Evolutionary conservation across 2,888 invertebrate species (phyloP).

Genomic region (Macrophya alboannulata): DNA sequence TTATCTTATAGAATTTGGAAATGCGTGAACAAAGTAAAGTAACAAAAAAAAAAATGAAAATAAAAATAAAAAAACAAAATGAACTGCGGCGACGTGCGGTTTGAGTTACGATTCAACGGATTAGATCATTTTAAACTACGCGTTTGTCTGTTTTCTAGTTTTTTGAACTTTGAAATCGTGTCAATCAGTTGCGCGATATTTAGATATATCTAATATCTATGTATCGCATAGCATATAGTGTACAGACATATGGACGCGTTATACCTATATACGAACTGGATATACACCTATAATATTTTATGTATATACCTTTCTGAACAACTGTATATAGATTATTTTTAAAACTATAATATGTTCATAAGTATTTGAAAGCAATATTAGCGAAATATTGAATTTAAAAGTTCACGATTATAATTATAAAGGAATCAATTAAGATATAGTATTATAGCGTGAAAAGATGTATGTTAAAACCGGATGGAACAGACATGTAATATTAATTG

Average conservation of each 20-base stretch:
- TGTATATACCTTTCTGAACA: background rate
- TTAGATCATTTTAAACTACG: background rate
- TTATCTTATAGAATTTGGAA: background rate
- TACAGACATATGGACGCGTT: slow-evolving; percentile 8
- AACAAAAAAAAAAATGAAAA: too few relatives aligned
- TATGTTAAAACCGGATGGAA: background rate
- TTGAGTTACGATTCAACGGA: background rate
- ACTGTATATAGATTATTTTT: background rate
- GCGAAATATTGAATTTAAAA: background rate
- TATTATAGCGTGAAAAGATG: background rate
- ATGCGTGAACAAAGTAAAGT: background rate
- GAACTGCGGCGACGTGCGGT: background rate
- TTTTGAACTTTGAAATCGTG: slow-evolving; percentile 21
- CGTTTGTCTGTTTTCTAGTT: slow-evolving; percentile 13
- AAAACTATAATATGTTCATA: background rate
- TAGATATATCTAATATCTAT: too few relatives aligned
- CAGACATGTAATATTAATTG: slow-evolving; percentile 21
- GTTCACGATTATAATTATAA: too few relatives aligned
- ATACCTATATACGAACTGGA: too few relatives aligned
- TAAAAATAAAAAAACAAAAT: background rate
- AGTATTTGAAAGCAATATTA: background rate
- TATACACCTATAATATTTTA: background rate
- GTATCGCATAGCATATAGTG: background rate
- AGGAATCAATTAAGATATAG: too few relatives aligned
- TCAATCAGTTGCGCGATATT: background rate